Evolutionary conservation across 2,113 vertebrate genomes (phyloP).

Genomic region (Serilophus lunatus): DNA sequence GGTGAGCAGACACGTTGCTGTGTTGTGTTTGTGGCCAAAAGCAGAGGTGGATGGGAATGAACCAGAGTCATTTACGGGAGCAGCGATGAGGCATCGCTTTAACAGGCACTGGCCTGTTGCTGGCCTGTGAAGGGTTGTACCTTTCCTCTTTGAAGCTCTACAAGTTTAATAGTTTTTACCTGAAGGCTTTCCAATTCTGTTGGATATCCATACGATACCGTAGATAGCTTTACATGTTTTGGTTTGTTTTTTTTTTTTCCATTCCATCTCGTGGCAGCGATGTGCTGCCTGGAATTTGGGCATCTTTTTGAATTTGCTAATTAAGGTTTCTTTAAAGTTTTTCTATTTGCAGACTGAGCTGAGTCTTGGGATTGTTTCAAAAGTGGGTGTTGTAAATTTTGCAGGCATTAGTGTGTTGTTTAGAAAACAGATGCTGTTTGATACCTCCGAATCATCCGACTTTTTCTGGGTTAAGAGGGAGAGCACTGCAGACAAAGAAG

Average conservation of each 20-base stretch:
- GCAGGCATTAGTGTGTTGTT: not conserved
- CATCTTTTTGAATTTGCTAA: not conserved
- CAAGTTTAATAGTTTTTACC: not conserved
- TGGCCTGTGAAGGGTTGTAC: not conserved
- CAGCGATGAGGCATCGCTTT: not conserved
- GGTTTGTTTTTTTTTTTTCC: too few relatives aligned
- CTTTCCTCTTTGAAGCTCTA: not conserved
- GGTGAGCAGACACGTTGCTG: not conserved
- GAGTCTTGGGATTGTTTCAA: not conserved
- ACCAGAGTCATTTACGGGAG: not conserved
- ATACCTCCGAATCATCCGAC: not conserved
- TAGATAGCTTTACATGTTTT: not conserved
- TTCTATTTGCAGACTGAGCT: not conserved
- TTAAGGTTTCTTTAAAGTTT: not conserved
- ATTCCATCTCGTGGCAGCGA: not conserved
- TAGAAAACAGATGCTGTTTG: not conserved
- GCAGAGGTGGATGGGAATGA: not conserved
- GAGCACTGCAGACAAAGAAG: not conserved
- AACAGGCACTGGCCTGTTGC: constrained; percentile 39
- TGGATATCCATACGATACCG: not conserved
- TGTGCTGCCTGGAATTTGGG: not conserved
- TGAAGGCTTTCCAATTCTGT: not conserved
- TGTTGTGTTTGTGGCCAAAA: not conserved
- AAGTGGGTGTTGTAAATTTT: not conserved
- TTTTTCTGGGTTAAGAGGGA: not conserved